Percentiles rank a stretch among this genome's conserved stretches.
Evolutionary conservation across 2,113 vertebrate genomes (phyloP).

Genomic region (Takifugu bimaculatus): DNA sequence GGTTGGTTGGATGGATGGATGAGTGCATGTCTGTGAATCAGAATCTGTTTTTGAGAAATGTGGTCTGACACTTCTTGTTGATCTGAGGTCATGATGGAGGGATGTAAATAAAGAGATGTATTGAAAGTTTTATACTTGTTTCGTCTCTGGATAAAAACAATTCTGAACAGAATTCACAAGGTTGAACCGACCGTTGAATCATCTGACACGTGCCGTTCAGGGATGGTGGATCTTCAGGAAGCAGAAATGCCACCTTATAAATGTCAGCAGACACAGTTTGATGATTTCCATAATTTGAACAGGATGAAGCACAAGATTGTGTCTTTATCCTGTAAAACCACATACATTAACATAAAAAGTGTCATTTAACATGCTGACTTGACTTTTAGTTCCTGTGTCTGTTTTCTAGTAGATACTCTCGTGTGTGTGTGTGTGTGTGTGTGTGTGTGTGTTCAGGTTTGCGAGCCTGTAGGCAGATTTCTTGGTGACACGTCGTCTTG

Average conservation of each 20-base stretch:
- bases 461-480: constrained; percentile 37
- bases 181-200: not conserved
- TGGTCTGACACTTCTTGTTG: constrained; percentile 43
- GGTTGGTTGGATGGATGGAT: not conserved
- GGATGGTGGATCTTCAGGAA: too few relatives aligned
- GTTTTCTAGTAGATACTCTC: constrained; percentile 1
- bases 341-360: not conserved
- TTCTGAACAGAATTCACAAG: too few relatives aligned
- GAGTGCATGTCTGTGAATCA: not conserved
- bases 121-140: constrained; percentile 43
- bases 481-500: constrained; percentile 47
- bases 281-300: not conserved
- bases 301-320: not conserved
- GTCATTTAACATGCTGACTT: not conserved
- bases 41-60: constrained; percentile 39
- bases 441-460: constrained; percentile 18
- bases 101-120: constrained; percentile 78
- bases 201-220: too few relatives aligned
- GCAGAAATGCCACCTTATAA: not conserved
- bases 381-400: constrained; percentile 2
- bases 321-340: not conserved
- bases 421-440: constrained; percentile 14
- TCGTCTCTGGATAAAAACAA: constrained; percentile 17
- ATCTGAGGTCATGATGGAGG: constrained; percentile 47
- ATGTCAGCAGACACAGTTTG: not conserved